Percentiles rank a stretch among this genome's conserved stretches.
phyloP scores from a whole-genome alignment of 92 coral and sea anemone genomes.

The Zoanthus solanderi region DNA sequence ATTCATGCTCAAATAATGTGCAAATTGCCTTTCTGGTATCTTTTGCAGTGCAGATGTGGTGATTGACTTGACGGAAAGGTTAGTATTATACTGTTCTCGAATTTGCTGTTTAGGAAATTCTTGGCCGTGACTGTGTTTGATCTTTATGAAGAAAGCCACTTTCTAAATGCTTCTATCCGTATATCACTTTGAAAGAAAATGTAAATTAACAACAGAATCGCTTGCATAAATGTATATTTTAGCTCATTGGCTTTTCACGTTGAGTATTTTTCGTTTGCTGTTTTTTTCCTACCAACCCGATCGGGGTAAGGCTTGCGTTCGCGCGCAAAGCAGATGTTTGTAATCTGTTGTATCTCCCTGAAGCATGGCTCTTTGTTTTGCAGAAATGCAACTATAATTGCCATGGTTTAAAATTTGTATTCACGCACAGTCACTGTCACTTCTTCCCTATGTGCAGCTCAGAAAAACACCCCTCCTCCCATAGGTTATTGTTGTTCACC shows the following conservation, averaged over 20 bases:
- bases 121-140: not conserved
- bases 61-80: constrained; percentile 6
- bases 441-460: constrained; percentile 19
- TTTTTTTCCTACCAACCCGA: not conserved
- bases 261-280: not conserved
- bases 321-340: not conserved
- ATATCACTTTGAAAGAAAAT: not conserved
- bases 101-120: not conserved
- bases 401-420: not conserved
- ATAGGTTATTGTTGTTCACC: not conserved
- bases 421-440: constrained; percentile 5
- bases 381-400: constrained; percentile 22
- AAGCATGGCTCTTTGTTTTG: constrained; percentile 6
- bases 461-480: not conserved
- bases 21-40: constrained; percentile 8
- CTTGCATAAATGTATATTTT: not conserved
- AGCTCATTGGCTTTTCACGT: constrained; percentile 20
- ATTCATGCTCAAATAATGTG: constrained; percentile 16
- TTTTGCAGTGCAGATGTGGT: constrained; percentile 10
- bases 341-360: not conserved
- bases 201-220: too few species aligned
- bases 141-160: not conserved
- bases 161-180: not conserved
- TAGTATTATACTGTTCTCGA: constrained; percentile 2
- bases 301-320: not conserved